Conservation (phyloP, 2,797 vertebrate species). For the Leucoraja ocellata region DNA sequence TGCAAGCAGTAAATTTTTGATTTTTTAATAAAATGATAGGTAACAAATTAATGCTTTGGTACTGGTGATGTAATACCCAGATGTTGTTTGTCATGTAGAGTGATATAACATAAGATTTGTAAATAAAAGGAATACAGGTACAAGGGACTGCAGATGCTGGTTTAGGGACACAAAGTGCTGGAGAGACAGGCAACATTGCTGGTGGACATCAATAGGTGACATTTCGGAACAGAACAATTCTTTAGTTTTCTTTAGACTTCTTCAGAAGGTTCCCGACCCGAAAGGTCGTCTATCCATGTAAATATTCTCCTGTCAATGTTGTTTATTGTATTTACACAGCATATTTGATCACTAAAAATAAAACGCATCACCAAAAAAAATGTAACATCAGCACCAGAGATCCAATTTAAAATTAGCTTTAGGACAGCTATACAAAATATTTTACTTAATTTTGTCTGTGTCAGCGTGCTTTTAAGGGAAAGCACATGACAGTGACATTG, state of each 20-base stretch:
- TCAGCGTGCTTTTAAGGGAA: not conserved
- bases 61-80: not conserved
- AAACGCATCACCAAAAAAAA: not conserved
- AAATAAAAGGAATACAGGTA: not conserved
- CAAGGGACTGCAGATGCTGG: no score
- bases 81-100: not conserved
- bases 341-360: not conserved
- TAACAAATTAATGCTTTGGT: not conserved
- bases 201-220: no score
- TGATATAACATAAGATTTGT: not conserved
- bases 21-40: not conserved
- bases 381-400: not conserved
- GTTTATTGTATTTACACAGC: not conserved
- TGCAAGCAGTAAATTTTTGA: not conserved
- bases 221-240: no score
- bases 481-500: not conserved
- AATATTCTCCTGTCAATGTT: no score
- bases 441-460: not conserved
- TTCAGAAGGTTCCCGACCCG: no score
- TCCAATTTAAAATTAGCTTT: not conserved
- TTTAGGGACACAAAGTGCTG: no score
- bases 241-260: no score
- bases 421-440: not conserved
- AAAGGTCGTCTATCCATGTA: no score
- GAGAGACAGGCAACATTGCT: no score